Percentiles rank a stretch among this genome's conserved stretches.
These are phyloP conservation scores for Apostichopus japonicus DNA, from an alignment of 35 echinoderm and acorn worm species.

Conservation along the genomic window DNA sequence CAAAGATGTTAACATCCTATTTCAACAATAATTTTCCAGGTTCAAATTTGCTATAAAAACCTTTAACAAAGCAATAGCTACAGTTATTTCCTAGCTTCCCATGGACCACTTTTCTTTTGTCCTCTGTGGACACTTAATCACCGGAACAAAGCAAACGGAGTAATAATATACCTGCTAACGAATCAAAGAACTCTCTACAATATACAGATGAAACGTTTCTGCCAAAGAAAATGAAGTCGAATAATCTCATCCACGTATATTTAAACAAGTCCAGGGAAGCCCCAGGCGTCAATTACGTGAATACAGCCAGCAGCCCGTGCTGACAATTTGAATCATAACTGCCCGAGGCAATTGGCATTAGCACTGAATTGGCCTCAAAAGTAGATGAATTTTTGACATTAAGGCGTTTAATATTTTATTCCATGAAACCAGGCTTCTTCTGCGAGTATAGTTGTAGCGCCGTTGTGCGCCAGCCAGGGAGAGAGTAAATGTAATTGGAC, in stretches of 20 bases:
- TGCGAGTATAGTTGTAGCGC: no score
- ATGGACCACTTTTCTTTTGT: no score
- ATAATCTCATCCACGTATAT: not conserved
- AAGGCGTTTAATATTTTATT: conserved; percentile 53
- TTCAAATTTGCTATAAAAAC: no score
- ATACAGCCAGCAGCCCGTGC: conserved; percentile 3
- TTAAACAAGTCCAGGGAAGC: not conserved
- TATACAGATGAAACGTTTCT: not conserved
- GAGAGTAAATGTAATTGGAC: conserved; percentile 13
- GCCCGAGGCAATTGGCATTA: conserved; percentile 9
- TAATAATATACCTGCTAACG: no score
- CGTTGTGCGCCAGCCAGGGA: not conserved
- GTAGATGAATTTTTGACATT: conserved; percentile 28
- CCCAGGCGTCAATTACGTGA: conserved; percentile 9
- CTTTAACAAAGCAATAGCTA: no score
- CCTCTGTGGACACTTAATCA: no score
- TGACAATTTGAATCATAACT: conserved; percentile 27
- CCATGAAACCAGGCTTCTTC: not conserved
- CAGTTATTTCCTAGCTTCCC: no score
- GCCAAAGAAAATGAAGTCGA: not conserved
- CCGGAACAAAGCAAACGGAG: no score
- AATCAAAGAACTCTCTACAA: not conserved
- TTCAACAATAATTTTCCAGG: no score
- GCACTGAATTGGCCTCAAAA: conserved; percentile 36
- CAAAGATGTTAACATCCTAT: no score